Base-by-base conservation (phyloP, 2,113 vertebrate species). In the Euleptes europaea region DNA sequence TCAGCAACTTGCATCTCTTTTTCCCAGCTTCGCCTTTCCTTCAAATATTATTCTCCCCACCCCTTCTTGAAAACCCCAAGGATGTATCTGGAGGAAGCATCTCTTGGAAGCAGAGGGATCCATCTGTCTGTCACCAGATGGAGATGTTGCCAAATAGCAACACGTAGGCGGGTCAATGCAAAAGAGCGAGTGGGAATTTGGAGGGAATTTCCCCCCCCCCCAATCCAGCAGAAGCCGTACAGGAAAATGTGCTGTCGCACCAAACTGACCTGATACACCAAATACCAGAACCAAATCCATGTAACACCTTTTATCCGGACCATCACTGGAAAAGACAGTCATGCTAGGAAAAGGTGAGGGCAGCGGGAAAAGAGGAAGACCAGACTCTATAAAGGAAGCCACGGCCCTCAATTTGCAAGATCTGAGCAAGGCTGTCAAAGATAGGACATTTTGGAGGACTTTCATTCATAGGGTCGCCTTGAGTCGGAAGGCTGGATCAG, bases 61-160 rank as follows among this genome's bases (percentile, higher is more conserved):
- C 44, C 75, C 70, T 42, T 49, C 49, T 31, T 80, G 77, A 69
- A 79, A 88, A 49, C 78, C 81, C 40, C n/a, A 33, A 47, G 79
- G 80, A 60, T 70, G 26, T 70, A 80, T 73, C 54, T 35, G 82
- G 78, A 83, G 81, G 82, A 84, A 74, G 82, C 76, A 31, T 78
- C 73, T 83, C 74, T 80, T 72, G 66, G 51, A 78, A 72, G 4
- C 85, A 69, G 65, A 70, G 78, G 38, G 40, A 72, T 60, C 84
- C 74, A 78, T 87, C 80, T 87, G 85, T n/a, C 51, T 49, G n/a
- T 49, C 19, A 38, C 38, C 85, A 87, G 80, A 78, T 63, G 82
- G 82, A 85, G 54, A 35, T 13, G 71, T 23, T 80, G 78, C 70
- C 67, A 66, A 84, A 87, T 35, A 78, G 85, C 80, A 78, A 78